These are phyloP conservation scores for Hypomesus transpacificus DNA, from an alignment of 2,113 vertebrate genomes.

Conservation along the genomic window DNA sequence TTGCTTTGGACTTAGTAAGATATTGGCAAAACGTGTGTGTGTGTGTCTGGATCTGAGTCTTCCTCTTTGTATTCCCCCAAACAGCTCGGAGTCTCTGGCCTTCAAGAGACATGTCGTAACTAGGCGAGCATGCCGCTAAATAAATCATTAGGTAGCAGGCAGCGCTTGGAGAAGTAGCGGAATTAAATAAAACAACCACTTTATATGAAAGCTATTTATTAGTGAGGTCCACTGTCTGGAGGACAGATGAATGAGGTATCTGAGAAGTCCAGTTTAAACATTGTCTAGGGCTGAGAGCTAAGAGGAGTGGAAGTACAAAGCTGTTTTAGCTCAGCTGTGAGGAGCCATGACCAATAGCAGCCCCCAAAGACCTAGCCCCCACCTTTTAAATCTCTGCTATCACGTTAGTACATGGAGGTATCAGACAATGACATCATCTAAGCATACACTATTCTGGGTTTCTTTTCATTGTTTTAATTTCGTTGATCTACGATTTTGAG, in stretches of 20 bases:
- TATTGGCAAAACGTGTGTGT: slow-evolving; percentile 19
- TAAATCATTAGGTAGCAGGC: slow-evolving; percentile 64
- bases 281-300: slow-evolving; percentile 52
- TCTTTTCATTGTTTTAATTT: too few relatives aligned
- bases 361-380: slow-evolving; percentile 18
- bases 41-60: slow-evolving; percentile 26
- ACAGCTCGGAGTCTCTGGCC: slow-evolving; percentile 32
- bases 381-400: neutral
- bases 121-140: slow-evolving; percentile 53
- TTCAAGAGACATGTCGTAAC: slow-evolving; percentile 38
- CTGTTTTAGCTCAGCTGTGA: slow-evolving; percentile 61
- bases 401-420: too few relatives aligned
- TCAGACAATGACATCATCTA: too few relatives aligned
- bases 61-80: slow-evolving; percentile 33
- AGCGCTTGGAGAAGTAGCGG: slow-evolving; percentile 38
- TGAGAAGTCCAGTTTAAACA: slow-evolving; percentile 64
- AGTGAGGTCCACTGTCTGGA: slow-evolving; percentile 44
- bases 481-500: too few relatives aligned
- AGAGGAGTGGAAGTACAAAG: slow-evolving; percentile 18
- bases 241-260: slow-evolving; percentile 66
- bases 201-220: slow-evolving; percentile 62
- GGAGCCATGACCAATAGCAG: slow-evolving; percentile 56
- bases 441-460: too few relatives aligned
- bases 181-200: slow-evolving; percentile 61
- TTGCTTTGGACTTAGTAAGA: slow-evolving; percentile 28